These are phyloP conservation scores for Bradysia coprophila DNA, from an alignment of 1,140 invertebrate species.

Conservation along the genomic window DNA sequence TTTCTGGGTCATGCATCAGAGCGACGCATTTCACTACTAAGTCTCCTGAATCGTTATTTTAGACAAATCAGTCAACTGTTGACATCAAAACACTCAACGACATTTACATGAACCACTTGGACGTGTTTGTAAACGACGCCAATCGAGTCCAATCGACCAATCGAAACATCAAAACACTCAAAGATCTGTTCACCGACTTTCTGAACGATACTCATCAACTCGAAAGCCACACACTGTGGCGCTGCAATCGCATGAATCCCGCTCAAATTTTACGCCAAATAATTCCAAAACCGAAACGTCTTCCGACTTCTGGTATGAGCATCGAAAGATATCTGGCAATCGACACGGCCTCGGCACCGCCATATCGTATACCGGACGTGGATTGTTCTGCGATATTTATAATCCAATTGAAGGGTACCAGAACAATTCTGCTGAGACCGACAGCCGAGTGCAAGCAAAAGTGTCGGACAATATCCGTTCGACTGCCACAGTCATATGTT, in stretches of 20 bases:
- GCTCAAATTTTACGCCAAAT: constrained; percentile 36
- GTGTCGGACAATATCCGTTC: constrained; percentile 38
- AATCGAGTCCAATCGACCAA: constrained; percentile 29
- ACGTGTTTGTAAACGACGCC: constrained; percentile 30
- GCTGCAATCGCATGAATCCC: constrained; percentile 42
- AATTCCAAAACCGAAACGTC: constrained; percentile 33
- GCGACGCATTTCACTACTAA: too few relatives aligned
- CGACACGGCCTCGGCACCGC: constrained; percentile 35
- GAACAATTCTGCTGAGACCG: constrained; percentile 42
- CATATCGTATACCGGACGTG: constrained; percentile 41
- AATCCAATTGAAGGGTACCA: constrained; percentile 38
- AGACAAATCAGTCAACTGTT: not conserved
- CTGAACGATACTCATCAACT: constrained; percentile 8
- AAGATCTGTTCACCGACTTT: constrained; percentile 20
- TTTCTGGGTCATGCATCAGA: too few relatives aligned
- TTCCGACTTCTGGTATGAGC: constrained; percentile 31
- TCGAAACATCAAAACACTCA: constrained; percentile 16
- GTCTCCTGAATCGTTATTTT: too few relatives aligned
- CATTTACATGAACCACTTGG: constrained; percentile 20
- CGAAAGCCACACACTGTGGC: constrained; percentile 26
- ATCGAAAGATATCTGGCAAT: constrained; percentile 46
- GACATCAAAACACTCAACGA: constrained; percentile 13
- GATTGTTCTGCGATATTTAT: constrained; percentile 53
- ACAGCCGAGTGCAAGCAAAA: constrained; percentile 37
- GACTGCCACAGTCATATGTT: constrained; percentile 37